A percentile compares a stretch with the other conserved stretches of the same genome.
Conservation (phyloP, 1,140 invertebrate genomes). For the Xylocopa sonorina region DNA sequence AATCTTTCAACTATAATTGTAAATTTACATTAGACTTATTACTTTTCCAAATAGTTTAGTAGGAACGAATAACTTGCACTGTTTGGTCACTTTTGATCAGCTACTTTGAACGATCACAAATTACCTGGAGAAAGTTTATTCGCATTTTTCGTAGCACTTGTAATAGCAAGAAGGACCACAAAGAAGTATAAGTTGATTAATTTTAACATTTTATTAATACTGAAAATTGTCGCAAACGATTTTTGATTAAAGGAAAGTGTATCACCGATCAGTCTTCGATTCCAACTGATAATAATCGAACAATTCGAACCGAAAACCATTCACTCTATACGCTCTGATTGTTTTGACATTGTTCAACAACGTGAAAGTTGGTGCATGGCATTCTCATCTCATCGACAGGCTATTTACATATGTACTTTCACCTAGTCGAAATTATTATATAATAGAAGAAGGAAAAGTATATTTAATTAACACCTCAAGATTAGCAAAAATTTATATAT, state of each 20-base stretch:
- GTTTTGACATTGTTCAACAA: background rate
- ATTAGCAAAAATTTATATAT: too few relatives aligned
- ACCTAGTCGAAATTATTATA: too few relatives aligned
- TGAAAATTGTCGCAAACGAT: background rate
- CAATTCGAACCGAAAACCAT: background rate
- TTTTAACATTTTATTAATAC: background rate
- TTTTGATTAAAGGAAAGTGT: background rate
- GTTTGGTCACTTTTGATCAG: too few relatives aligned
- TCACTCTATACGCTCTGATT: conserved; percentile 19
- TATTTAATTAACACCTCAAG: too few relatives aligned
- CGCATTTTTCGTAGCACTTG: background rate
- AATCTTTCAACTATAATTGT: background rate
- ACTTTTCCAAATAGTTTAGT: too few relatives aligned
- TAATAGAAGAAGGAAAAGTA: too few relatives aligned
- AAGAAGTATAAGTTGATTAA: background rate
- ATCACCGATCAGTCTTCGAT: background rate
- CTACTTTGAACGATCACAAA: background rate
- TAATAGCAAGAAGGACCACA: background rate
- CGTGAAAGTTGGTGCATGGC: conserved; percentile 2
- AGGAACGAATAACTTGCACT: too few relatives aligned
- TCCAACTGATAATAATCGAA: conserved; percentile 11
- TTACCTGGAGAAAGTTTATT: conserved; percentile 6
- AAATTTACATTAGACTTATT: background rate
- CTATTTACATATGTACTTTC: background rate
- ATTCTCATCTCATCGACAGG: background rate